Evolutionary conservation across 2,113 vertebrate genomes (phyloP).

Genomic region (Telmatochromis sp.): DNA sequence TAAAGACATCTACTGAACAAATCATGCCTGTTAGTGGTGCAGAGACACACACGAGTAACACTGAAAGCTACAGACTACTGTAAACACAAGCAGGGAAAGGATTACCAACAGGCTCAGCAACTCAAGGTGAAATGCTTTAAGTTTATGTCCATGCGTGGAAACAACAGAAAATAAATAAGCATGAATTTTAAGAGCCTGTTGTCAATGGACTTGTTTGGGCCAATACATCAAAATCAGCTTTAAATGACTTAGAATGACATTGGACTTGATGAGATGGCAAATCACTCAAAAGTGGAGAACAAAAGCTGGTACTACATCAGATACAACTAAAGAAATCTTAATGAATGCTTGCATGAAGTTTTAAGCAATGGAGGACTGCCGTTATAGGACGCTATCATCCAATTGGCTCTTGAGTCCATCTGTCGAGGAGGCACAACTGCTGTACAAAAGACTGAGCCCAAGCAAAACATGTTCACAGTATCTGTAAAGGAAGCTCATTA

Average conservation of each 20-base stretch:
- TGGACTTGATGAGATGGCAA: constrained; percentile 52
- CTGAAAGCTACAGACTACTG: background rate
- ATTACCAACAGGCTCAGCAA: constrained; percentile 1
- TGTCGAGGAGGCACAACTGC: background rate
- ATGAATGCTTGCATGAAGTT: no score
- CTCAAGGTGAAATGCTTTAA: background rate
- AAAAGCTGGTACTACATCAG: background rate
- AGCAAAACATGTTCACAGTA: background rate
- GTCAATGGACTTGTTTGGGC: constrained; percentile 72
- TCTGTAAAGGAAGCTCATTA: background rate
- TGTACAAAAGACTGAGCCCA: background rate
- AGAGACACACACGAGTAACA: background rate
- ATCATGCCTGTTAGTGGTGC: background rate
- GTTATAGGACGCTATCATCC: fast-evolving
- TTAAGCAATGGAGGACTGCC: background rate
- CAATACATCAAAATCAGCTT: background rate
- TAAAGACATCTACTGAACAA: background rate
- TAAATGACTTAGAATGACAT: constrained; percentile 28
- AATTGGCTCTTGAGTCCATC: background rate
- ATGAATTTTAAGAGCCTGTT: constrained; percentile 59
- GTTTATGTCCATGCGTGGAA: constrained; percentile 55
- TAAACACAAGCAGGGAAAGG: background rate
- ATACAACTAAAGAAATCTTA: no score
- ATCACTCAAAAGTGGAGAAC: constrained; percentile 38
- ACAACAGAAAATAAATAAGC: constrained; percentile 18